Percentiles rank a stretch among this genome's conserved stretches.
These are phyloP conservation scores for Brachyopa scutellaris DNA, from an alignment of 2,888 invertebrate genomes.

Conservation along the genomic window DNA sequence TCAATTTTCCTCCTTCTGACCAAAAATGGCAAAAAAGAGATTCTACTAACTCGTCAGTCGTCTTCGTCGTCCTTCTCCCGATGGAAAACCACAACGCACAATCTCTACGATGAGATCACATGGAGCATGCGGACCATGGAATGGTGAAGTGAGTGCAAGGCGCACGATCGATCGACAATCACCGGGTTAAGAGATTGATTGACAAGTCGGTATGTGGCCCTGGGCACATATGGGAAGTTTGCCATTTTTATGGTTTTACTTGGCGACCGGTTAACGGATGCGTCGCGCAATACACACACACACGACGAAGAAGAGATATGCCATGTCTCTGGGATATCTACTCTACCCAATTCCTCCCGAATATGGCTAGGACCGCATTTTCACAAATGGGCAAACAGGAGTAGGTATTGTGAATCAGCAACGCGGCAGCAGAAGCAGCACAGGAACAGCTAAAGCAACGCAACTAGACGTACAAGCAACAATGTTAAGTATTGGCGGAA, in stretches of 20 bases:
- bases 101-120: slow-evolving; percentile 59
- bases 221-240: slow-evolving; percentile 72
- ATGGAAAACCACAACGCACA: slow-evolving; percentile 34
- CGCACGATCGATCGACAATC: slow-evolving; percentile 69
- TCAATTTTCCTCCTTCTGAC: slow-evolving; percentile 63
- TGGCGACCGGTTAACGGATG: slow-evolving; percentile 71
- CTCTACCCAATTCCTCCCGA: slow-evolving; percentile 70
- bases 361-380: slow-evolving; percentile 65
- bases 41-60: slow-evolving; percentile 43
- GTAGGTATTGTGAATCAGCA: slow-evolving; percentile 64
- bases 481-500: slow-evolving; percentile 15
- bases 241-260: slow-evolving; percentile 68
- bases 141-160: slow-evolving; percentile 40
- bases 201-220: slow-evolving; percentile 72
- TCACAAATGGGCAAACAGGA: slow-evolving; percentile 71
- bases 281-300: slow-evolving; percentile 25
- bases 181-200: slow-evolving; percentile 69
- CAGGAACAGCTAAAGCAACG: slow-evolving; percentile 11
- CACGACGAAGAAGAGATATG: slow-evolving; percentile 6
- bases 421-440: slow-evolving; percentile 5
- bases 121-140: not conserved
- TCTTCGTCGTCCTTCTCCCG: slow-evolving; percentile 43
- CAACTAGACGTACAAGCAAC: slow-evolving; percentile 56
- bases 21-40: slow-evolving; percentile 65
- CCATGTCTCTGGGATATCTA: slow-evolving; percentile 38